These are phyloP conservation scores for Hoplostethus atlanticus DNA, from an alignment of 2,797 vertebrate species.

Conservation along the genomic window DNA sequence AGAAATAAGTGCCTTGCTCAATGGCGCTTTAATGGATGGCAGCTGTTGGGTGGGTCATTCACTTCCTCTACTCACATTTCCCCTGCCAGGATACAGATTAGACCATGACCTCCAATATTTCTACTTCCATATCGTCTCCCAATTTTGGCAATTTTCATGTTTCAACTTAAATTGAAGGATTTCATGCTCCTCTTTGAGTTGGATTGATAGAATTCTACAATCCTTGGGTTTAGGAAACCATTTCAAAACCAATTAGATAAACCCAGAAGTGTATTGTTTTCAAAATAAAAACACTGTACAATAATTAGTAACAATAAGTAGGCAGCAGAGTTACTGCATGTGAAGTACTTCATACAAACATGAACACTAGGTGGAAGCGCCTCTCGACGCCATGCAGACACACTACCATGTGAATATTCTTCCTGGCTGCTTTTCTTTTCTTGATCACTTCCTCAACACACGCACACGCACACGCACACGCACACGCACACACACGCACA, in stretches of 20 bases:
- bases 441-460: background rate
- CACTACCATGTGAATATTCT: constrained; percentile 35
- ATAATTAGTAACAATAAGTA: constrained; percentile 43
- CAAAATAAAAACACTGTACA: too few relatives aligned
- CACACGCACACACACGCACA: constrained; percentile 7
- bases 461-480: background rate
- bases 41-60: background rate
- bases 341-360: background rate
- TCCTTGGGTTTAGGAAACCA: too few relatives aligned
- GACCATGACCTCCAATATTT: background rate
- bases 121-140: too few relatives aligned
- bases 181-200: too few relatives aligned
- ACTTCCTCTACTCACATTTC: background rate
- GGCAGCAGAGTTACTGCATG: background rate
- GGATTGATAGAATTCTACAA: too few relatives aligned
- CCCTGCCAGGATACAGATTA: background rate
- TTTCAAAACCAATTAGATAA: too few relatives aligned
- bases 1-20: background rate
- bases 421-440: constrained; percentile 25
- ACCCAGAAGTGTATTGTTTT: too few relatives aligned
- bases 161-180: too few relatives aligned
- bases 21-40: background rate
- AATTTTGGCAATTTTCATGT: too few relatives aligned
- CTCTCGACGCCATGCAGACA: constrained; percentile 28
- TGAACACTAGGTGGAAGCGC: constrained; percentile 17